Conservation (phyloP, 2,113 vertebrate species). For the Urocynchramus pylzowi region DNA sequence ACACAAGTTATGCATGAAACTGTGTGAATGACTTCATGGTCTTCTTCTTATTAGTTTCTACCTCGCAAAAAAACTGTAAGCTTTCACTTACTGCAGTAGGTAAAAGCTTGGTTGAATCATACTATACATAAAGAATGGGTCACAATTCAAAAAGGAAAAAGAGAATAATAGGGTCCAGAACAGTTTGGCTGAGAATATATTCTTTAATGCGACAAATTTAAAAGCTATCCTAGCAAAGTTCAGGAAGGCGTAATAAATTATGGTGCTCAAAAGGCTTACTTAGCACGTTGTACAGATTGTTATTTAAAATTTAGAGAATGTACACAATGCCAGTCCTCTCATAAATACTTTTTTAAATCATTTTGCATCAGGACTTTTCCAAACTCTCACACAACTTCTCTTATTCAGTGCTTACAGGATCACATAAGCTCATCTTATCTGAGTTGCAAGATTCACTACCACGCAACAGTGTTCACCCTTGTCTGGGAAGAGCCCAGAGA, state of each 20-base stretch:
- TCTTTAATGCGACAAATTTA: not conserved
- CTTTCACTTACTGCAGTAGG: not conserved
- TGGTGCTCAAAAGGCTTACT: not conserved
- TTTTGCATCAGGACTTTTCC: not conserved
- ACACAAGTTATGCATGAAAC: rapidly evolving
- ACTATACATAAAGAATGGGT: not conserved
- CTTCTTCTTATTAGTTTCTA: not conserved
- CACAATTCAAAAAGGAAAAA: not conserved
- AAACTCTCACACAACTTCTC: not conserved
- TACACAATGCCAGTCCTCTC: not conserved
- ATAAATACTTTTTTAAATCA: not conserved
- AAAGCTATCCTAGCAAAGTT: not conserved
- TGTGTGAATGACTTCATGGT: not conserved
- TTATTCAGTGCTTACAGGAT: not conserved
- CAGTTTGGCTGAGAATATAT: not conserved
- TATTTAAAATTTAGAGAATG: not conserved
- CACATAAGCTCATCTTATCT: not conserved
- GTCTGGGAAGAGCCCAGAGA: not conserved
- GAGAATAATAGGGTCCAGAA: not conserved
- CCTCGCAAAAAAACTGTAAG: not conserved
- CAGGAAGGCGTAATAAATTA: not conserved
- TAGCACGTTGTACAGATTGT: not conserved
- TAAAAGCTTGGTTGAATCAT: not conserved
- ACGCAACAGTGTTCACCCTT: not conserved
- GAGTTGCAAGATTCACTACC: not conserved